Evolutionary conservation across 2,888 invertebrate species (phyloP), one percentile per base, ranked within the genome.

Genomic region (Drosophila lutescens): DNA sequence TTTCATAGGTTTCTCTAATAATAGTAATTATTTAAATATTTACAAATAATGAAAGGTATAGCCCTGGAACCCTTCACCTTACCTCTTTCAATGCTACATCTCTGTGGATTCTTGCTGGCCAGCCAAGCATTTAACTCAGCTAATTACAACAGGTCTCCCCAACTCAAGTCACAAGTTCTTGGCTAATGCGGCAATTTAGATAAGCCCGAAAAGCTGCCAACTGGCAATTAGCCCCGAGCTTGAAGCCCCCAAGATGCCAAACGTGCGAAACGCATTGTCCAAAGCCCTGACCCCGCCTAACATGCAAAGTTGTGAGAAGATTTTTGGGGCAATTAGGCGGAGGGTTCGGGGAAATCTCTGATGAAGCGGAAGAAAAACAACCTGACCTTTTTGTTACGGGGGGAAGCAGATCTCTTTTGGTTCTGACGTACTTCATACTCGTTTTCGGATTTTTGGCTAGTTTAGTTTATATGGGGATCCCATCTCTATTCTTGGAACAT

Each of bases 181-280:
- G 89, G 89, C 71, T 84, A 84, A 89, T 71, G 83, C 82, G 83
- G 88, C 88, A 85, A 85, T 85, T 85, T 88, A 85, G 85, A 85
- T 89, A 85, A 89, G 85, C 85, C 65, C 59, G 26, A 26, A 26
- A 32, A 86, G 75, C 72, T 41, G 86, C 86, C 89, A 89, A 76
- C 72, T 44, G 86, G 88, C 89, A 89, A 85, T 85, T 85, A 88
- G 78, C 70, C 53, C 62, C 62, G 49, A 56, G 55, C 36, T 60
- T 51, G 61, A 43, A 43, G 20, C 20, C 43, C 43, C 43, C 43
- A 20, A 47, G 36, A 17, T 30, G 70, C 61, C 68, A 57, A 67
- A 77, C 65, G 74, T 77, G 77, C 76, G 63, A 75, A 71, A 76
- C 75, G 86, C 86, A 86, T 86, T 88, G 88, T 86, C 32, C 74